Evolutionary conservation across 2,797 vertebrate species (phyloP), one percentile per base, ranked within the genome.

Genomic region (Centroberyx gerrardi): DNA sequence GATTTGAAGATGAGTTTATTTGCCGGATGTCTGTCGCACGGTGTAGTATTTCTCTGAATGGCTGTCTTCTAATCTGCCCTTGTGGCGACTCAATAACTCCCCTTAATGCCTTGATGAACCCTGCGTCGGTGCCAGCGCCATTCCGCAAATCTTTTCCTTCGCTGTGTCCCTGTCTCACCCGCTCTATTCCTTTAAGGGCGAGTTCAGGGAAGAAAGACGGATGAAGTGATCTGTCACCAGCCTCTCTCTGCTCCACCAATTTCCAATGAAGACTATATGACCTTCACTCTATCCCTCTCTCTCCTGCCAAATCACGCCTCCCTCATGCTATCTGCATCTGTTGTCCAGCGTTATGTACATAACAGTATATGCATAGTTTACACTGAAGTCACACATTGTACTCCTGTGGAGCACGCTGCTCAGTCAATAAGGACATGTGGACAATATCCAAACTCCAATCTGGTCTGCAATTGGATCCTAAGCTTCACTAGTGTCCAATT

Each of bases 141-240:
- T 48, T 52, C 55, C 52, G 4, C 27, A 8, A 51, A 54, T 67
- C 28, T 40, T 78, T 62, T 49, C 60, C 67, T 58, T 78, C 55
- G 63, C 53, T 2, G 8, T 8, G 48, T 51, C 56, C 53, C 5
- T 0, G 0, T 67, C 62, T 71, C 77, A 72, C 64, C 73, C 68
- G 67, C 72, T 72, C 66, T 27, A 17, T 49, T 73, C 54, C 61
- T 78, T 70, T 76, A 72, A 52, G 74, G 61, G 62, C 3, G 14
- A 6, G 12, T 69, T 85, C 70, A 31, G 17, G 59, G 40, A 18
- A 63, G 63, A 71, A 42, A 81, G 83, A 88, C 13, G 0, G 36
- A 88, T 85, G 70, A 71, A 48, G 82, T 75, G 78, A 90, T 51
- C 87, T 91, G 88, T 93, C 89, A 74, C 33, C 78, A 53, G 29